A percentile compares a stretch with the other conserved stretches of the same genome.
Conservation (phyloP, 35 echinoderm and acorn worm genomes). For the Anneissia japonica region DNA sequence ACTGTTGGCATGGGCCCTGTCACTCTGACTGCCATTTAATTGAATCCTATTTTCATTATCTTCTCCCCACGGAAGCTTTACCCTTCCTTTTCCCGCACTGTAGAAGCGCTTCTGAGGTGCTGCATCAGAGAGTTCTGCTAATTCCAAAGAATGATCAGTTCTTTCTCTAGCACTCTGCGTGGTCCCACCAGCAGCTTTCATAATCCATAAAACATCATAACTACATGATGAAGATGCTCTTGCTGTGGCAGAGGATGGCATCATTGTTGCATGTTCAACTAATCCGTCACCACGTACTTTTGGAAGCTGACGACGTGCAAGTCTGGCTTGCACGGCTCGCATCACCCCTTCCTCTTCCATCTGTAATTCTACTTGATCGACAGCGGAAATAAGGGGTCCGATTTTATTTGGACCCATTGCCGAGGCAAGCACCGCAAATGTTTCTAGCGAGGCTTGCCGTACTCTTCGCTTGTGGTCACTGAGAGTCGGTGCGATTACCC, state of each 20-base stretch:
- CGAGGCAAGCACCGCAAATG: constrained; percentile 89
- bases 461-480: constrained; percentile 83
- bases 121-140: constrained; percentile 62
- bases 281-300: constrained; percentile 75
- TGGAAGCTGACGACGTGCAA: constrained; percentile 78
- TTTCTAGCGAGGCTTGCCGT: constrained; percentile 79
- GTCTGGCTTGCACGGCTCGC: constrained; percentile 90
- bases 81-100: constrained; percentile 76
- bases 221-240: constrained; percentile 44
- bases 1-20: constrained; percentile 64
- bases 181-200: constrained; percentile 72
- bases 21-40: constrained; percentile 5
- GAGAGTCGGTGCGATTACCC: constrained; percentile 63
- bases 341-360: constrained; percentile 96
- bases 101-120: constrained; percentile 69
- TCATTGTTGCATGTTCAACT: constrained; percentile 67
- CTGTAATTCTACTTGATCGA: constrained; percentile 84
- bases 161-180: constrained; percentile 79
- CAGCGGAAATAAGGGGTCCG: constrained; percentile 78
- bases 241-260: constrained; percentile 71
- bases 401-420: constrained; percentile 96
- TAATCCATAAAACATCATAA: constrained; percentile 73
- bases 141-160: constrained; percentile 55
- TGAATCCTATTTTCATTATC: constrained; percentile 53
- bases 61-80: constrained; percentile 90